Evolutionary conservation across 2,888 invertebrate species (phyloP), one percentile per base, ranked within the genome.

Genomic region (Clitarchus hookeri): DNA sequence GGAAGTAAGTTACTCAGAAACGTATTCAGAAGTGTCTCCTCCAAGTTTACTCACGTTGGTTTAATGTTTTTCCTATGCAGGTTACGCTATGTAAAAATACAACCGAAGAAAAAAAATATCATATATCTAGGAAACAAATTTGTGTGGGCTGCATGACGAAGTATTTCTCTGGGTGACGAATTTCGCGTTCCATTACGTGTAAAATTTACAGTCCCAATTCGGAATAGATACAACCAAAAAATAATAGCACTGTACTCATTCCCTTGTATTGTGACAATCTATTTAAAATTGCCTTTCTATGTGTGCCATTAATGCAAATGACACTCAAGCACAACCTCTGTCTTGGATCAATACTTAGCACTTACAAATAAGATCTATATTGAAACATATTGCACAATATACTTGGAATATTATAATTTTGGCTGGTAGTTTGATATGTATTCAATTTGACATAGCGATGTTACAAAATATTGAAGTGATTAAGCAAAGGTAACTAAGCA

Each of bases 231-330:
- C 65, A 65, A 19, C n/a, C 65, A 23, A 3, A 65, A 65, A 9
- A 65, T 65, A n/a, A 19, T 23, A 65, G 8, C 8, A n/a, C n/a
- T 65, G 3, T 44, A 36, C 44, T 82, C 36, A 82, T 82, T 82
- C 44, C 27, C 36, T 82, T 82, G 82, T 82, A 86, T 48, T 86
- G 86, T 86, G 86, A 86, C 86, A 86, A 86, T 86, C 86, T 86
- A 19, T 82, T 84, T 86, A 25, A 27, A 84, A 86, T 80, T 86
- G 86, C 86, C 86, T 86, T 86, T 84, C 84, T 86, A 27, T 84
- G 82, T 82, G 82, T 82, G 82, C 82, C 27, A 79, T 79, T 79
- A 79, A 2, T 53, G 53, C 53, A 65, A 82, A 27, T 27, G 44
- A 36, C 82, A 82, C 82, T 12, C 19, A 82, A 82, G 82, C 44